Evolutionary conservation across 1,140 invertebrate species (phyloP).

Genomic region (Pteromalus puparum): DNA sequence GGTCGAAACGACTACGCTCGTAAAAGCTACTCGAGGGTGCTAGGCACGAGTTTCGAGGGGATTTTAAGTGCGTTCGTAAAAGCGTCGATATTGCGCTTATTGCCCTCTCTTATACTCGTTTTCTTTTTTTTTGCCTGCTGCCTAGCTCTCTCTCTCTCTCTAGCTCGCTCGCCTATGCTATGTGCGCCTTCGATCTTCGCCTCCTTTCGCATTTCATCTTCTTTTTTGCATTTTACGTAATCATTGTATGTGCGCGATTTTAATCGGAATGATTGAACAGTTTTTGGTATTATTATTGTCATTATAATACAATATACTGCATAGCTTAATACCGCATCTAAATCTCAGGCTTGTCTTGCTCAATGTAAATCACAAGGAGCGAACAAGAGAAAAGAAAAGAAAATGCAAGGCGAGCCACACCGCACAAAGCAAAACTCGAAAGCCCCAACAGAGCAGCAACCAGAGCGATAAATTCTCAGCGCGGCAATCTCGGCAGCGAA

Average conservation of each 20-base stretch:
- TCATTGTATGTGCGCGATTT: neutral
- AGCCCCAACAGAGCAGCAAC: neutral
- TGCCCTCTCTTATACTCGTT: conserved; percentile 19
- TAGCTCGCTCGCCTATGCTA: neutral
- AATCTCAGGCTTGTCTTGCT: neutral
- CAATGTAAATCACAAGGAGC: neutral
- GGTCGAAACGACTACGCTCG: conserved; percentile 34
- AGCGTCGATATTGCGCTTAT: conserved; percentile 41
- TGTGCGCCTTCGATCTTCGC: neutral
- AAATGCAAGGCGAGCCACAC: neutral
- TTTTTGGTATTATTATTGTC: no score
- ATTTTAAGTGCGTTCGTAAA: conserved; percentile 40
- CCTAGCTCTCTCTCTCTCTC: neutral
- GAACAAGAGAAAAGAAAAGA: neutral
- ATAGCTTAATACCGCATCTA: neutral
- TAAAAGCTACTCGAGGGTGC: conserved; percentile 37
- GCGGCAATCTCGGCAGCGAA: neutral
- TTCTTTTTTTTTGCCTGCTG: conserved; percentile 8
- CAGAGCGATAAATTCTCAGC: neutral
- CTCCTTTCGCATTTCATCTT: neutral
- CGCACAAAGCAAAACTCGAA: neutral
- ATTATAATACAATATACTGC: neutral
- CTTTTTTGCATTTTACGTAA: neutral
- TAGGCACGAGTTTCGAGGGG: conserved; percentile 39
- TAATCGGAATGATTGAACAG: no score